Base-by-base conservation (phyloP, 2,888 invertebrate species). In the Matsumyia berberina region DNA sequence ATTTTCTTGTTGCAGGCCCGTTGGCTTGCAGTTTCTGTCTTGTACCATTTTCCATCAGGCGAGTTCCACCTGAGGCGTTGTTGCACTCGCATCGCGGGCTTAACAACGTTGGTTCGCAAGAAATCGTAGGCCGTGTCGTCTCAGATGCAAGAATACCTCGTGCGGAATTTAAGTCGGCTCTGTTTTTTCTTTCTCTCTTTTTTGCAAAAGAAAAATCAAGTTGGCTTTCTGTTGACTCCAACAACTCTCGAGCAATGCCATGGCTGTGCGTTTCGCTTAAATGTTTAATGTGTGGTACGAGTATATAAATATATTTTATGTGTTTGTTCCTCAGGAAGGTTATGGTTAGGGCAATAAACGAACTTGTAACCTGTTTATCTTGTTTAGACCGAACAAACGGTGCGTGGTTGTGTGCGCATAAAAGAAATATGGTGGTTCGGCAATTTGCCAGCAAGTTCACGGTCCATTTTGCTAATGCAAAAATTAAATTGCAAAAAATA, bases 311-410 rank as follows among this genome's bases (percentile, higher is more conserved):
- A 66, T 46, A 77, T 66, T 72, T 70, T 72, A 53, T 70, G 31
- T 66, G 58, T 70, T 77, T 66, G 58, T 77, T 66, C 70, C 70
- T 51, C 44, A 17, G 53, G 70, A 82, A 77, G 82, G 82, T 82
- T 77, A 82, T 77, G 58, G 82, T 72, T 82, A 70, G 77, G 70
- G 77, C 53, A 70, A 82, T 72, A 77, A 70, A 51, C 60, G 82
- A 82, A 82, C 70, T 77, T 77, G 82, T 82, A 82, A 82, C 82
- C 82, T 82, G 82, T 82, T 82, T 82, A 82, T 82, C 82, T 82
- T 24, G 82, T 82, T 82, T 82, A 72, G 37, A 37, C 58, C 64
- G 39, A 64, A 66, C 77, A 70, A 69, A 69, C 39, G 74, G 33
- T 81, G 72, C 39, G 76, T 57, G 58, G 37, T 53, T 60, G 70